Evolutionary conservation across 2,888 invertebrate genomes (phyloP).

Genomic region (Drosophila quinaria): DNA sequence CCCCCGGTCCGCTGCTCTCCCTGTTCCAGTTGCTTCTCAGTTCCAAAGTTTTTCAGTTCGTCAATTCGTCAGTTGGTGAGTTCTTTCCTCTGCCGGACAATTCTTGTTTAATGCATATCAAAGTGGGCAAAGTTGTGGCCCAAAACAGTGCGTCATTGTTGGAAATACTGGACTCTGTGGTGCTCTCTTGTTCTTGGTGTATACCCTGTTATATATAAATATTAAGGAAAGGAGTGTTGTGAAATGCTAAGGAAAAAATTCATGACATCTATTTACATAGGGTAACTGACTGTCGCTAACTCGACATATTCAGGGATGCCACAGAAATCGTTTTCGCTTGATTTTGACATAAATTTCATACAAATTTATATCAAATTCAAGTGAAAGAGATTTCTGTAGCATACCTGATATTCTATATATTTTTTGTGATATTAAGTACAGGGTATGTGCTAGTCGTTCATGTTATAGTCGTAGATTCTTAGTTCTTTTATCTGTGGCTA

Average conservation of each 20-base stretch:
- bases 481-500: slow-evolving; percentile 33
- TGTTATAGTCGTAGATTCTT: neutral
- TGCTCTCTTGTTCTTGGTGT: slow-evolving; percentile 1
- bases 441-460: neutral
- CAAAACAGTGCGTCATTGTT: slow-evolving; percentile 74
- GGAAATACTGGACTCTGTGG: slow-evolving; percentile 20
- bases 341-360: too few relatives aligned
- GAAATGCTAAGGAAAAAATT: neutral
- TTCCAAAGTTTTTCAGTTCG: slow-evolving; percentile 20
- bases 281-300: neutral
- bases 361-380: too few relatives aligned
- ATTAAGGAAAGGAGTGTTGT: neutral
- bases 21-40: slow-evolving; percentile 10
- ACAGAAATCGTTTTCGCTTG: too few relatives aligned
- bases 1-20: neutral
- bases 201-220: neutral
- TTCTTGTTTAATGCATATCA: slow-evolving; percentile 76
- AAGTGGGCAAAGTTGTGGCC: slow-evolving; percentile 71
- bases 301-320: too few relatives aligned
- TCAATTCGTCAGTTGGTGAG: slow-evolving; percentile 28
- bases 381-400: too few relatives aligned
- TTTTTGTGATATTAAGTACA: neutral
- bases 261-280: too few relatives aligned
- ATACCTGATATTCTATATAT: too few relatives aligned
- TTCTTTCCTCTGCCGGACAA: slow-evolving; percentile 36